These are phyloP conservation scores for Mamestra configurata DNA, from an alignment of 1,140 invertebrate species.

Conservation along the genomic window DNA sequence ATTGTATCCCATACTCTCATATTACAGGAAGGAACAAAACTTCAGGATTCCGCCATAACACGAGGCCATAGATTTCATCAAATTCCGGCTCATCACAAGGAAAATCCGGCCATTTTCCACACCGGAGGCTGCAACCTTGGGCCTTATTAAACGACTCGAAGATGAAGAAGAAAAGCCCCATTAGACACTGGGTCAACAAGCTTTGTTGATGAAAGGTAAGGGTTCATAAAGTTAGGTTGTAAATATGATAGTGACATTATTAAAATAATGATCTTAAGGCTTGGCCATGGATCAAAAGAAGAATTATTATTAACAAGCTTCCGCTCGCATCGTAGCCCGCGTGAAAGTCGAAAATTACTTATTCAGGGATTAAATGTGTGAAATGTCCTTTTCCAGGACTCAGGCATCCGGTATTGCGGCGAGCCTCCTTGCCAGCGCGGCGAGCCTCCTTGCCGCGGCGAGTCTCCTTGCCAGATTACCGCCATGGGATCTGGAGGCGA, in stretches of 20 bases:
- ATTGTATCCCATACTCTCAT: not conserved
- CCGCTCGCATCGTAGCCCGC: no score
- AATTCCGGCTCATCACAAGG: not conserved
- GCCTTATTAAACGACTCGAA: not conserved
- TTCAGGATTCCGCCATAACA: not conserved
- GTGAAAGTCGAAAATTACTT: no score
- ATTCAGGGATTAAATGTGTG: no score
- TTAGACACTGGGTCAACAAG: not conserved
- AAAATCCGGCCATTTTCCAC: constrained; percentile 20
- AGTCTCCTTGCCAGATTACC: no score
- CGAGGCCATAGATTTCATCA: not conserved
- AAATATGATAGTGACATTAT: not conserved
- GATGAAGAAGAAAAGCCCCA: not conserved
- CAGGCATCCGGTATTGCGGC: no score
- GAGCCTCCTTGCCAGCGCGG: no score
- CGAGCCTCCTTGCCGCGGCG: no score
- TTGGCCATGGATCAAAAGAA: no score
- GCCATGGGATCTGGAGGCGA: no score
- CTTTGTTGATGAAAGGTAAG: not conserved
- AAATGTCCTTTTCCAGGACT: no score
- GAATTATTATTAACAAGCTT: no score
- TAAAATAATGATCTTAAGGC: no score
- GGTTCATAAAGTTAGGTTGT: not conserved
- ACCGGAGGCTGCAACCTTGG: not conserved
- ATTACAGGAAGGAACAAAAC: not conserved